Evolutionary conservation across 2,113 vertebrate species (phyloP).

Genomic region (Neopipo cinnamomea): DNA sequence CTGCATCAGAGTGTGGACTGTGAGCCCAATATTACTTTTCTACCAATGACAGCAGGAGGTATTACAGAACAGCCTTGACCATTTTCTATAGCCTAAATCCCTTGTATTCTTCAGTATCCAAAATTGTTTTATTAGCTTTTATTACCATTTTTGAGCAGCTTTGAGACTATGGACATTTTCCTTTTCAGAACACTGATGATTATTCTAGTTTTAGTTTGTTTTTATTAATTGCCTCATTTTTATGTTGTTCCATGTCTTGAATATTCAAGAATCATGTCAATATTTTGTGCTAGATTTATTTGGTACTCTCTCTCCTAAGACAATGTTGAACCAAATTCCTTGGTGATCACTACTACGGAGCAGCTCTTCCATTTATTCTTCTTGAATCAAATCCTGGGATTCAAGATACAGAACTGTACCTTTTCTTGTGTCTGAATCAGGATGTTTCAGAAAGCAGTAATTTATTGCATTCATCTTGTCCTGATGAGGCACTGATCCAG

Average conservation of each 20-base stretch:
- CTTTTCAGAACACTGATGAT: neutral
- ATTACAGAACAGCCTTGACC: neutral
- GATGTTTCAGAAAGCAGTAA: neutral
- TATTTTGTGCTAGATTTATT: neutral
- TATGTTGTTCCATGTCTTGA: neutral
- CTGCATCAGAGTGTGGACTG: neutral
- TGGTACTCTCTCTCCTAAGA: neutral
- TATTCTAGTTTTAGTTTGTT: rapidly evolving
- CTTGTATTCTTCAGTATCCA: neutral
- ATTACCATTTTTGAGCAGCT: neutral
- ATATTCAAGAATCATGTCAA: neutral
- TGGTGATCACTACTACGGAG: neutral
- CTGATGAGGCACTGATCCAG: neutral
- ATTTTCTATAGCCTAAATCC: neutral
- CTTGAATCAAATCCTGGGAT: neutral
- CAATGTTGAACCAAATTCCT: neutral
- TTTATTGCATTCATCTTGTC: neutral
- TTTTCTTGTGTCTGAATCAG: neutral
- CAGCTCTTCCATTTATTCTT: neutral
- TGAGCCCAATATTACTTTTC: neutral
- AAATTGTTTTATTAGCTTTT: neutral
- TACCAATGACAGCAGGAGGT: neutral
- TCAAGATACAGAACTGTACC: neutral
- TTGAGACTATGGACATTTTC: neutral
- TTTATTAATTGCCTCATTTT: neutral